Evolutionary conservation across 2,797 vertebrate species (phyloP).

Genomic region (Neomorphus geoffroyi): DNA sequence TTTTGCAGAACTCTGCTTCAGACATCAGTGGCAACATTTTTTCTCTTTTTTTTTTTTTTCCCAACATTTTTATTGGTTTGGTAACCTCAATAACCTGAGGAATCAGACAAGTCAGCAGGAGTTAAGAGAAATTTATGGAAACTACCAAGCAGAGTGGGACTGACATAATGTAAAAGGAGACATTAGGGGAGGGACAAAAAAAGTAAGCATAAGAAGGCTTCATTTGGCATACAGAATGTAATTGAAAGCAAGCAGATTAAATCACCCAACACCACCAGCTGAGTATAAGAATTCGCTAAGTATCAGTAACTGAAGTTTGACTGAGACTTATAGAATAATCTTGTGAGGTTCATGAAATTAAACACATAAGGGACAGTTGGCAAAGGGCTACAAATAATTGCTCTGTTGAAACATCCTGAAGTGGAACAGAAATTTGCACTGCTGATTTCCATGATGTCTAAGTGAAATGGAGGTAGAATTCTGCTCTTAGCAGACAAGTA

Average conservation of each 20-base stretch:
- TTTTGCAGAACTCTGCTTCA: not conserved
- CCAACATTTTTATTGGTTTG: not conserved
- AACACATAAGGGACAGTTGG: not conserved
- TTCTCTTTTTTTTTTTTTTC: not conserved
- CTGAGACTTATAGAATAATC: not conserved
- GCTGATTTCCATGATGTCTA: not conserved
- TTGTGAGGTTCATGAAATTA: not conserved
- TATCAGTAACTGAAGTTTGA: not conserved
- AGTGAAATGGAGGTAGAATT: not conserved
- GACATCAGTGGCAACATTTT: not conserved
- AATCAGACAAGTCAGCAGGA: not conserved
- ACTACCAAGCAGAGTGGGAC: not conserved
- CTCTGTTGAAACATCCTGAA: not conserved
- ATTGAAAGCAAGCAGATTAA: conserved; percentile 10
- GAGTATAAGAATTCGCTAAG: not conserved
- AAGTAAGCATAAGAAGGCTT: not conserved
- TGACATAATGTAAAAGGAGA: not conserved
- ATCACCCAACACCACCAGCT: not conserved
- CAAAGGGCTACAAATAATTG: not conserved
- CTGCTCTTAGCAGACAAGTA: not conserved
- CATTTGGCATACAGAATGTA: not conserved
- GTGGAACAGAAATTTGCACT: not conserved
- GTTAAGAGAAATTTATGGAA: conserved; percentile 27
- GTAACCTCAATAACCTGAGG: not conserved
- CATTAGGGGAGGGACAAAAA: not conserved